Conservation (phyloP, 2,888 invertebrate species). For the Platycheirus albimanus region DNA sequence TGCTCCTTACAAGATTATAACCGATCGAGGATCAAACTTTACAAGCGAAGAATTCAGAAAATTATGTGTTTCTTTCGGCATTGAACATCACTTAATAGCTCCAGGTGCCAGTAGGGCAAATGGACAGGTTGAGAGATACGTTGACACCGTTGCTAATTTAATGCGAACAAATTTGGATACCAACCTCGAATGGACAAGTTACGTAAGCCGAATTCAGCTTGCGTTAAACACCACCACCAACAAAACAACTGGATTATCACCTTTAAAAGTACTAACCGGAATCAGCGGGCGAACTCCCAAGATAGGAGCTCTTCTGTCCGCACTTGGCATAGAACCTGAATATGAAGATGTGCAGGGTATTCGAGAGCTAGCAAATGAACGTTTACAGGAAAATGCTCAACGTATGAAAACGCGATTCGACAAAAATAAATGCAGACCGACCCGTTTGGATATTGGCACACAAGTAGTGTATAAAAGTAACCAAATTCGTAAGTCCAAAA, state of each 20-base stretch:
- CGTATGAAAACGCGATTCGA: too few species aligned
- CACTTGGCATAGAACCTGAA: not conserved
- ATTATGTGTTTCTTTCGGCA: constrained; percentile 30
- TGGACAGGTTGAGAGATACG: constrained; percentile 7
- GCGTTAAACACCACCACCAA: not conserved
- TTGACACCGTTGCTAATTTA: constrained; percentile 10
- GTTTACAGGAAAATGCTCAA: too few species aligned
- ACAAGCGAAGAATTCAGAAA: constrained; percentile 39
- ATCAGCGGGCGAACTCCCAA: not conserved
- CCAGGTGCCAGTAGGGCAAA: constrained; percentile 39
- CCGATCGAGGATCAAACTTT: constrained; percentile 44
- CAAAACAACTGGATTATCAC: constrained; percentile 7
- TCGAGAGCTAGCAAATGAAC: too few species aligned
- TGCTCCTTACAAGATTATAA: constrained; percentile 46
- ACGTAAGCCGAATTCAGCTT: not conserved
- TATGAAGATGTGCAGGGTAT: not conserved
- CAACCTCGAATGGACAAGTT: constrained; percentile 9
- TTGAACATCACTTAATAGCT: constrained; percentile 45
- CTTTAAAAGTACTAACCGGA: constrained; percentile 6
- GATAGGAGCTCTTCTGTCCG: not conserved
- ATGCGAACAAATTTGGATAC: not conserved
- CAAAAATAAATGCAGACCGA: too few species aligned
- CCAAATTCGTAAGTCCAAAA: too few species aligned
- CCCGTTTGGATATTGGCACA: too few species aligned
- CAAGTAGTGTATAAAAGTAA: too few species aligned